Evolutionary conservation across 2,888 invertebrate species (phyloP), one percentile per base, ranked within the genome.

Genomic region (Palloptera scutellata): DNA sequence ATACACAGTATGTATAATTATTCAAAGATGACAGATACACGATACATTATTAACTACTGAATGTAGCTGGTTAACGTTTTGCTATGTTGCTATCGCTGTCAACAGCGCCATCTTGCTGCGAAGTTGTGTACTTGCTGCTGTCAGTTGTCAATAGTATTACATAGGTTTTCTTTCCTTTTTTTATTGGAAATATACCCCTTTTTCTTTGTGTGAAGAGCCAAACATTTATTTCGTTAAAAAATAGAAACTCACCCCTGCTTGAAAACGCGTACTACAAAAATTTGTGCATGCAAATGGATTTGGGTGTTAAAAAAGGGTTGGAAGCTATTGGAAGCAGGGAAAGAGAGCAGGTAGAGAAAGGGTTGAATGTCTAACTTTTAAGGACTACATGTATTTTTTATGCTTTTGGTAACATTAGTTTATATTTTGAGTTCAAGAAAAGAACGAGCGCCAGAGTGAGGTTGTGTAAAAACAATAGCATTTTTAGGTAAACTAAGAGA

Each of bases 231-330:
- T 17, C 13, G 48, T 40, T 30, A 64, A 69, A 51, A 53, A 55
- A 15, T 51, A 1, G 55, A 48, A 6, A 19, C 17, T 2, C 9
- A 41, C 53, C 55, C 66, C 55, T 30, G 2, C 6, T 17, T 66
- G n/a, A 3, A 65, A 52, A 64, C 74, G n/a, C 70, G 78, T 74
- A 73, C 80, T 79, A 79, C n/a, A 79, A 79, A 77, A 72, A 67
- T 11, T 4, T 8, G 15, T 48, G 52, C 73, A 79, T 78, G 74
- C 73, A 77, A 78, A 78, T 65, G 52, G 1, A 6, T 40, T 64
- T 17, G 71, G 73, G 69, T 73, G 71, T 61, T 52, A 10, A 62
- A 57, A 68, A 70, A 70, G 70, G 68, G 66, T 66, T 70, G 63
- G 9, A 40, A 9, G 13, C 12, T n/a, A 6, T 2, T n/a, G 6